Evolutionary conservation across 2,113 vertebrate genomes (phyloP), one percentile per base, ranked within the genome.

Genomic region (Ursus arctos): DNA sequence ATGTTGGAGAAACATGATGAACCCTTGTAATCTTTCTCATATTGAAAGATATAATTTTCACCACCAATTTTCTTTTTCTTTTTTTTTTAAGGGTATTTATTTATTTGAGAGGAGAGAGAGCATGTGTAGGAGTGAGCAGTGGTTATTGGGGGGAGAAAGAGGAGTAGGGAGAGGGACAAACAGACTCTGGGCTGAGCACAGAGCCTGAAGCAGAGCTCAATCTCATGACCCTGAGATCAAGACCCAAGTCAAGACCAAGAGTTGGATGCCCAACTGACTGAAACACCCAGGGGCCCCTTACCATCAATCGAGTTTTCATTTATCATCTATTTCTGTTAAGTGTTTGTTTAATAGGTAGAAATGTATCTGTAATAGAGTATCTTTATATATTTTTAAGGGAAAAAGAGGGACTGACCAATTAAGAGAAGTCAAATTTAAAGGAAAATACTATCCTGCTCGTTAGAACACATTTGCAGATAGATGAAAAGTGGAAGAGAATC

Each of bases 261-360:
- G 67, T 9, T 33, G 3, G 33, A 69, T n/a, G 33, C 67, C 67
- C 67, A 69, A 69, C 67, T n/a, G 33, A n/a, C 8, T 69, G 67
- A 69, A 19, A 69, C 31, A 69, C 7, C 33, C 7, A 8, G 3
- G 33, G 15, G 33, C 65, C 65, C 31, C 16, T 94, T 4, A 53
- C 47, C 2, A n/a, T 26, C 43, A 53, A 51, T 61, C 89, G 40
- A 95, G 24, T 87, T 57, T 84, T 18, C 82, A 57, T 26, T 65
- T 77, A 51, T 61, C 61, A 82, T 91, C 33, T 88, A 55, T 24
- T 77, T 96, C 69, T 94, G 24, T 88, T 76, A 96, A 65, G 7
- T 53, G n/a, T 59, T 95, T 91, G 40, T 36, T 81, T 10, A 82
- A 43, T 83, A 84, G 80, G n/a, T 83, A 79, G 16, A 57, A 92